A percentile compares a stretch with the other conserved stretches of the same genome.
These are phyloP conservation scores for Heliconius charithonia DNA, from an alignment of 2,888 invertebrate species.

Conservation along the genomic window DNA sequence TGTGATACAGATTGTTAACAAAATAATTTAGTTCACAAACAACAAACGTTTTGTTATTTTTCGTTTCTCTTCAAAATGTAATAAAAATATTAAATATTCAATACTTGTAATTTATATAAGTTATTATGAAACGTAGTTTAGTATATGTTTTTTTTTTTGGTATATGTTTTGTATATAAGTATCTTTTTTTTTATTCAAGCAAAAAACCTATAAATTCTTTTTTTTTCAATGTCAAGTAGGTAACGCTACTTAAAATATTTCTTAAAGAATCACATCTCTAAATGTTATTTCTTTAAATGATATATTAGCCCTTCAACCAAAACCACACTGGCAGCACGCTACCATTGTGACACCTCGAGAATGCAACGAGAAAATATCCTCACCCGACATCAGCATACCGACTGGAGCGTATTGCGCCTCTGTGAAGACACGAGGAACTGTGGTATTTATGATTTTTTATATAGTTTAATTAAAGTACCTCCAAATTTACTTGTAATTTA, in stretches of 20 bases:
- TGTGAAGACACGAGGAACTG: slow-evolving; percentile 58
- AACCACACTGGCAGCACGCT: slow-evolving; percentile 66
- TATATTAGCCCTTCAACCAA: slow-evolving; percentile 54
- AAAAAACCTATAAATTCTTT: too few species aligned
- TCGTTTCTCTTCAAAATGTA: background rate
- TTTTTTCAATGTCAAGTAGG: too few species aligned
- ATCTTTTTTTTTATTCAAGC: too few species aligned
- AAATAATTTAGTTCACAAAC: background rate
- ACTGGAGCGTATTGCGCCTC: slow-evolving; percentile 66
- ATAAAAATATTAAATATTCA: background rate
- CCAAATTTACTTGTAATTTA: too few species aligned
- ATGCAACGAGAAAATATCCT: slow-evolving; percentile 59
- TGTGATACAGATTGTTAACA: background rate
- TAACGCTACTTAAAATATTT: too few species aligned
- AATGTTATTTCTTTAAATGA: background rate
- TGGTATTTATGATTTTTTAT: slow-evolving; percentile 56
- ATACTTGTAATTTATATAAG: too few species aligned
- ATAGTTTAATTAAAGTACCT: background rate
- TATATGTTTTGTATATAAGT: too few species aligned
- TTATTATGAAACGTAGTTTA: too few species aligned
- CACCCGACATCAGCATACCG: slow-evolving; percentile 55
- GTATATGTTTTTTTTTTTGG: too few species aligned
- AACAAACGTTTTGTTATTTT: background rate
- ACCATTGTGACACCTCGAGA: slow-evolving; percentile 56
- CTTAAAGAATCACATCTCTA: too few species aligned